A percentile compares a stretch with the other conserved stretches of the same genome.
Conservation (phyloP, 2,113 vertebrate genomes). For the Grantiella picta region DNA sequence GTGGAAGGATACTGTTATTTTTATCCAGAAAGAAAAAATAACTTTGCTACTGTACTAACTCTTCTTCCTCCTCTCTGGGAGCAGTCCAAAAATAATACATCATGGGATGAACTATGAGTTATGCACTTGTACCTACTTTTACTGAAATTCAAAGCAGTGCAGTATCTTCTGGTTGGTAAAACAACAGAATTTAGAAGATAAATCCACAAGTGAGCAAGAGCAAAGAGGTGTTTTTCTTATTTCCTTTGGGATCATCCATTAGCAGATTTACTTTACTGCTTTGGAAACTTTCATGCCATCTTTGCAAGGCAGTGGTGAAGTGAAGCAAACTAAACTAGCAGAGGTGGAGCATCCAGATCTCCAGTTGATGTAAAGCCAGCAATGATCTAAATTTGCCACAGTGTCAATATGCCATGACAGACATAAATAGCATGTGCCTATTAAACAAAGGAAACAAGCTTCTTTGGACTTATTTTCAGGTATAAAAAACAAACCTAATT, state of each 20-base stretch:
- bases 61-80: not conserved
- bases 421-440: not conserved
- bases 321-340: not conserved
- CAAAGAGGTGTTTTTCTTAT: not conserved
- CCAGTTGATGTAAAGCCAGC: not conserved
- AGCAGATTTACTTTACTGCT: not conserved
- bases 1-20: conserved; percentile 11
- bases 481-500: not conserved
- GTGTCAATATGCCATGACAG: not conserved
- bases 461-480: not conserved
- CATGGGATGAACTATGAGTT: not conserved
- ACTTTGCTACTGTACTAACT: not conserved
- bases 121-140: not conserved
- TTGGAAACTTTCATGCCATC: not conserved
- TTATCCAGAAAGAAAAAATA: conserved; percentile 21
- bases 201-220: not conserved
- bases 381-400: not conserved
- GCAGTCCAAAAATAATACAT: not conserved
- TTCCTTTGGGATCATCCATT: not conserved
- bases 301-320: not conserved
- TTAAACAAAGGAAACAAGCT: not conserved
- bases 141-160: not conserved
- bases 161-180: not conserved
- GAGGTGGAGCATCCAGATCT: not conserved
- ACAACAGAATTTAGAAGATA: not conserved